phyloP scores from a whole-genome alignment of 2,797 vertebrate species.

The Lagodon rhomboides region DNA sequence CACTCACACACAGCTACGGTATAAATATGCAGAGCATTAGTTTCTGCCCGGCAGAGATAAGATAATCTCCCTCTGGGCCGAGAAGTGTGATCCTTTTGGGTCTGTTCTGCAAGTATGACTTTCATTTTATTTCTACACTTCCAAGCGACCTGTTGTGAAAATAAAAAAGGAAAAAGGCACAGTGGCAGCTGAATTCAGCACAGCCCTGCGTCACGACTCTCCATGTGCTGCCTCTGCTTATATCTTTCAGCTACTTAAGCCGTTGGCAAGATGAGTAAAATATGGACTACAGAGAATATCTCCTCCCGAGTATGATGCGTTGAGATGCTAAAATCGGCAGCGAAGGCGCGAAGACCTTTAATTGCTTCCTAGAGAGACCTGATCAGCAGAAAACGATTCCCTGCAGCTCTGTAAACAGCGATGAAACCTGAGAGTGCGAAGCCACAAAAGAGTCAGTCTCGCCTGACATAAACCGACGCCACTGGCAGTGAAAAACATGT shows the following conservation, averaged over 20 bases:
- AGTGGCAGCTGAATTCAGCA: background rate
- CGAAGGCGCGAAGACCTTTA: background rate
- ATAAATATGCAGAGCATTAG: background rate
- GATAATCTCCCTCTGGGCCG: conserved; percentile 15
- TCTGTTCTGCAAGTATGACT: background rate
- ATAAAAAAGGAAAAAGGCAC: background rate
- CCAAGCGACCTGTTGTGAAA: background rate
- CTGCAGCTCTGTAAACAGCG: conserved; percentile 20
- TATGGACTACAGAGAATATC: background rate
- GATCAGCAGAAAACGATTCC: conserved; percentile 22
- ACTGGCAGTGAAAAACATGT: background rate
- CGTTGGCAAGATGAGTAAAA: background rate
- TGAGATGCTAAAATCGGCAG: background rate
- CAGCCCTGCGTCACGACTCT: background rate
- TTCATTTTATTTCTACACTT: background rate
- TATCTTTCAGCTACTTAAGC: background rate
- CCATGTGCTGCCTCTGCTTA: background rate
- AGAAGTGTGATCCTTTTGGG: background rate
- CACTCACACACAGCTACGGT: background rate
- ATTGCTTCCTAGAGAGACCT: background rate
- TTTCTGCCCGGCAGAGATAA: conserved; percentile 9
- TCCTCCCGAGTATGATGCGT: background rate
- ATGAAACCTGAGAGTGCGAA: conserved; percentile 1
- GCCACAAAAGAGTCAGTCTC: background rate
- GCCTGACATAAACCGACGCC: background rate